Conservation (phyloP, 2,113 vertebrate genomes). For the Triplophysa tibetana region DNA sequence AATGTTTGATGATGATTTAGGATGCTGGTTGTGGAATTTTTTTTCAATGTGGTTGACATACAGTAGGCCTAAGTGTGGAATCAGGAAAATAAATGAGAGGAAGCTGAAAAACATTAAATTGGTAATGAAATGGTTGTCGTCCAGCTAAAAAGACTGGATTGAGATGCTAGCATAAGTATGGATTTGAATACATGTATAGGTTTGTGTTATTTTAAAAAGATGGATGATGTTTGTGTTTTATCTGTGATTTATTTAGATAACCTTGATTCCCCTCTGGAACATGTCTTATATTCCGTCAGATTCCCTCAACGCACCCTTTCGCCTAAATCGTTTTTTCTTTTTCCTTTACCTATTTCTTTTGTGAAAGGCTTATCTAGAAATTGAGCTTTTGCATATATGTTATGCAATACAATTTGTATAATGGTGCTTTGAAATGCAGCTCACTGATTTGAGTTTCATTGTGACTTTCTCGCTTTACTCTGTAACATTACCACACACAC, state of each 20-base stretch:
- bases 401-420: conserved; percentile 10
- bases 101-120: too few species aligned
- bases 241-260: not conserved
- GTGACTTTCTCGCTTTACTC: conserved; percentile 14
- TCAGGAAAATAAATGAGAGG: too few species aligned
- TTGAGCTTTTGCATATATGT: conserved; percentile 32
- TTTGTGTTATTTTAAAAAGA: not conserved
- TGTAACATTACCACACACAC: not conserved
- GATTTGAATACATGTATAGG: not conserved
- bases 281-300: not conserved
- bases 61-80: too few species aligned
- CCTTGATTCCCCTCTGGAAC: not conserved
- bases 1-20: too few species aligned
- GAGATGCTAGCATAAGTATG: too few species aligned
- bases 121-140: too few species aligned
- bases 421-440: conserved; percentile 52
- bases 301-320: not conserved
- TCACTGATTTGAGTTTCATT: conserved; percentile 38
- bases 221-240: not conserved
- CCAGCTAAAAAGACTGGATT: too few species aligned
- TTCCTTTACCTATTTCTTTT: not conserved
- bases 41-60: too few species aligned
- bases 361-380: conserved; percentile 50
- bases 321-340: not conserved
- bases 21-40: too few species aligned